Evolutionary conservation across 2,113 vertebrate genomes (phyloP).

Genomic region (Xenopus laevis): DNA sequence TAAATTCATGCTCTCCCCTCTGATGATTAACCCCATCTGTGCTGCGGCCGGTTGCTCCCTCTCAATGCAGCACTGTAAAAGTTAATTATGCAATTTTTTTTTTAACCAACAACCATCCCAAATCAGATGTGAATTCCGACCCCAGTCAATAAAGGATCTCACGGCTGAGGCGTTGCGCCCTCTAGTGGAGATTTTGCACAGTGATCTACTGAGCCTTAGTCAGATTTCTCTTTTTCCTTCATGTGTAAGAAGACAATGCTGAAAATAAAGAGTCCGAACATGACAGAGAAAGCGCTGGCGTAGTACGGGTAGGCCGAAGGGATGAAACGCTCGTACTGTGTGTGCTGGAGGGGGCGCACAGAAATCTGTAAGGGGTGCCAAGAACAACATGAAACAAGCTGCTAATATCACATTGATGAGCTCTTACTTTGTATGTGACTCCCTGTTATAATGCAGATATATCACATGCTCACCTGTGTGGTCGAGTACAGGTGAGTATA

Average conservation of each 20-base stretch:
- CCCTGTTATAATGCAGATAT: no score
- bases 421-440: no score
- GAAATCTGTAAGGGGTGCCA: constrained; percentile 73
- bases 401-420: no score
- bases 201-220: constrained; percentile 59
- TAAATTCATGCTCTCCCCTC: neutral
- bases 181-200: neutral
- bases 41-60: neutral
- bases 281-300: constrained; percentile 95
- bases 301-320: constrained; percentile 94
- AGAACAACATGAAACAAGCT: neutral
- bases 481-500: constrained; percentile 95
- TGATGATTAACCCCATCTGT: neutral
- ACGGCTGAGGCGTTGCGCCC: neutral
- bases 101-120: neutral
- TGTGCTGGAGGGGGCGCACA: constrained; percentile 92
- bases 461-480: constrained; percentile 73
- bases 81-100: neutral
- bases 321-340: constrained; percentile 95
- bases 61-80: neutral
- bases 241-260: constrained; percentile 95
- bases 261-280: constrained; percentile 91
- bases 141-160: no score
- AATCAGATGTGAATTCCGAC: neutral
- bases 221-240: constrained; percentile 97